These are phyloP conservation scores for Procambarus clarkii DNA, from an alignment of 1,140 invertebrate genomes.

Conservation along the genomic window DNA sequence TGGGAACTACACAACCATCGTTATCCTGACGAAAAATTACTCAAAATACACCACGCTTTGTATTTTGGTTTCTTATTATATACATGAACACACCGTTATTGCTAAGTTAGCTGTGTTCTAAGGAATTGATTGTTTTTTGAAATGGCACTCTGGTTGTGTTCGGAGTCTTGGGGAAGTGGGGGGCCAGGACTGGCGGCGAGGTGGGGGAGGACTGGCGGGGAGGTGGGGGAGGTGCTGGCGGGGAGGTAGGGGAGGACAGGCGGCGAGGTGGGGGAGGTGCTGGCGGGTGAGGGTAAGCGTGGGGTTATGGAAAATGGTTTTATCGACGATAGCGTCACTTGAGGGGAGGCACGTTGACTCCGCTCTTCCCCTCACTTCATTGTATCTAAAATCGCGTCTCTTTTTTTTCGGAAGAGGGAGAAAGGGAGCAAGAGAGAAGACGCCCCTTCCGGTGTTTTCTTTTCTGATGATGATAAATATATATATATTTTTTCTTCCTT, in stretches of 20 bases:
- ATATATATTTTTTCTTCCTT: background rate
- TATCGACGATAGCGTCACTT: slow-evolving; percentile 61
- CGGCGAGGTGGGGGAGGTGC: background rate
- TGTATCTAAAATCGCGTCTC: slow-evolving; percentile 12
- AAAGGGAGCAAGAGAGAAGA: background rate
- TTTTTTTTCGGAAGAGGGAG: slow-evolving; percentile 11
- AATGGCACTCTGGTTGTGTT: no score
- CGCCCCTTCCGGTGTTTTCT: slow-evolving; percentile 5
- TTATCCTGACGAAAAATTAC: background rate
- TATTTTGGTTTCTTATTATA: no score
- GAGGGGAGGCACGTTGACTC: slow-evolving; percentile 26
- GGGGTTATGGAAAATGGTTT: slow-evolving; percentile 61
- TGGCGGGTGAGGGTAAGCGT: slow-evolving; percentile 6
- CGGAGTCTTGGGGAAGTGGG: no score
- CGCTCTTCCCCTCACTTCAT: slow-evolving; percentile 36
- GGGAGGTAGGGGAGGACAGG: no score
- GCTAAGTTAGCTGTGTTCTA: no score
- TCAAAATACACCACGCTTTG: no score
- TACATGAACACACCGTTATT: no score
- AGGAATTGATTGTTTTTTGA: no score
- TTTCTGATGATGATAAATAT: slow-evolving; percentile 38
- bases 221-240: background rate
- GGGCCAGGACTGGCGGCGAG: background rate
- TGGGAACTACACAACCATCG: background rate
- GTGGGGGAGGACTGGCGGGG: background rate